Percentiles rank a stretch among this genome's conserved stretches.
phyloP scores from a whole-genome alignment of 2,888 invertebrate species.

The Oeneis ivallda region DNA sequence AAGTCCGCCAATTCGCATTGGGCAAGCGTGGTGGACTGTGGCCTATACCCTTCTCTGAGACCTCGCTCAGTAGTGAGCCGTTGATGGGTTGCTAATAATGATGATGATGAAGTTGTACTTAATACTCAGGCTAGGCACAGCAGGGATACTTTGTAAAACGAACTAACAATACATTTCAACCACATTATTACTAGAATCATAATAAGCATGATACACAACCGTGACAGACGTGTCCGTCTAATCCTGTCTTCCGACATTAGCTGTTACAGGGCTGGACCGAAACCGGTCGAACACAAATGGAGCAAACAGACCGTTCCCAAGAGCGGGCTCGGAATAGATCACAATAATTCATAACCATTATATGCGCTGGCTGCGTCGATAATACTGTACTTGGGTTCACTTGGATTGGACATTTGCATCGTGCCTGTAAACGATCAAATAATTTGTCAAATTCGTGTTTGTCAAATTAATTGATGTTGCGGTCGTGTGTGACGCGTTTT shows the following conservation, averaged over 20 bases:
- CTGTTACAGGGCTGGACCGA: conserved; percentile 37
- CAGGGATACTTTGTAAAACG: too few species aligned
- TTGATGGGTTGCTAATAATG: too few species aligned
- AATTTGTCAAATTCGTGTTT: too few species aligned
- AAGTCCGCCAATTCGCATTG: too few species aligned
- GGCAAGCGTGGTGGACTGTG: too few species aligned
- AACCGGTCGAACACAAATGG: conserved; percentile 43
- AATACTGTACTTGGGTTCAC: conserved; percentile 47
- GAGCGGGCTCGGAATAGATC: conserved; percentile 69
- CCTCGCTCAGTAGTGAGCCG: too few species aligned
- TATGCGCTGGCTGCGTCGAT: conserved; percentile 58
- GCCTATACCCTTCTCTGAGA: too few species aligned
- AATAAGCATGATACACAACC: conserved; percentile 11
- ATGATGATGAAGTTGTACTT: too few species aligned
- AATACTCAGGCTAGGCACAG: too few species aligned
- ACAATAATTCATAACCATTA: conserved; percentile 77
- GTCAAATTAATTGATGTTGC: too few species aligned
- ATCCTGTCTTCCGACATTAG: conserved; percentile 40
- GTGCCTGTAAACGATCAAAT: too few species aligned
- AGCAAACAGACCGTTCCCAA: conserved; percentile 63
- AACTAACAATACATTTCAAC: background rate
- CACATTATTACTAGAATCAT: background rate
- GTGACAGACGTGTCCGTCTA: conserved; percentile 31
- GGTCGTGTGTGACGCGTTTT: too few species aligned
- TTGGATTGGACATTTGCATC: conserved; percentile 12